Evolutionary conservation across 2,888 invertebrate species (phyloP).

Genomic region (Incurvaria masculella): DNA sequence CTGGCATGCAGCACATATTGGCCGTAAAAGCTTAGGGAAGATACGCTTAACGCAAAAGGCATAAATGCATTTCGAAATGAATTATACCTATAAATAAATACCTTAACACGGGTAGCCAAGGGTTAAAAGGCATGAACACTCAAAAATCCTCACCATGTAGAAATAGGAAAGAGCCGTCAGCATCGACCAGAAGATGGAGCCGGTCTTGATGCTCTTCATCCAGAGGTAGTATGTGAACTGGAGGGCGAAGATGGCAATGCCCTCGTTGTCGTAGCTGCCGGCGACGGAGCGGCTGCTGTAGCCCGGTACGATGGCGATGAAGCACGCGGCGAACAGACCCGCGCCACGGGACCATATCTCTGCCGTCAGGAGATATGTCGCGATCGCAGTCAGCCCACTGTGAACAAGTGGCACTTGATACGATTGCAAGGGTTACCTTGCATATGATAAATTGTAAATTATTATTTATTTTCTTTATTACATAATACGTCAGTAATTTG

Average conservation of each 20-base stretch:
- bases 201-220: constrained; percentile 97
- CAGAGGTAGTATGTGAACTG: constrained; percentile 98
- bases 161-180: constrained; percentile 96
- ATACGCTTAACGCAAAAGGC: too few relatives aligned
- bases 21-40: too few relatives aligned
- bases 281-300: constrained; percentile 99
- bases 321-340: constrained; percentile 97
- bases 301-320: constrained; percentile 98
- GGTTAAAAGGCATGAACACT: not conserved
- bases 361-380: constrained; percentile 96
- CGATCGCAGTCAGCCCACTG: constrained; percentile 96
- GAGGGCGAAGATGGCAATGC: constrained; percentile 98
- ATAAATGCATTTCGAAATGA: too few relatives aligned
- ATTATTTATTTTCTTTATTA: too few relatives aligned
- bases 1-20: too few relatives aligned
- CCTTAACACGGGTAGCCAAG: not conserved
- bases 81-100: not conserved
- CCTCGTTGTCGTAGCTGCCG: constrained; percentile 99
- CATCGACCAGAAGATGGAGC: constrained; percentile 95
- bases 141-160: constrained; percentile 97
- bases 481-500: too few relatives aligned
- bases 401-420: too few relatives aligned
- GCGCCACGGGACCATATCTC: constrained; percentile 97
- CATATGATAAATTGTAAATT: too few relatives aligned
- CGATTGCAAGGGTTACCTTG: too few relatives aligned